phyloP scores from a whole-genome alignment of 23 tunicate genomes.

The Trididemnum nubilum region DNA sequence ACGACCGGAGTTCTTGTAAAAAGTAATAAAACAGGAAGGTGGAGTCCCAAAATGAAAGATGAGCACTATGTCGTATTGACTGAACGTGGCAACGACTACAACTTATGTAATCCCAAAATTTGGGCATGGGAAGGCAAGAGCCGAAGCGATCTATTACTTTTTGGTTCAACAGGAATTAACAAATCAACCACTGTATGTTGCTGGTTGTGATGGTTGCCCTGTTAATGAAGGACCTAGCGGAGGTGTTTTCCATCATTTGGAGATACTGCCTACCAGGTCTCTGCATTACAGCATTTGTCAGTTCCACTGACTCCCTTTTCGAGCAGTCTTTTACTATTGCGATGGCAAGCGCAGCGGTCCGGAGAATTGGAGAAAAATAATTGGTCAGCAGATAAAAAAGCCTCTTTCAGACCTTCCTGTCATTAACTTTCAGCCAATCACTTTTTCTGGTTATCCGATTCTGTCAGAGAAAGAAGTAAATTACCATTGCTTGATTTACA shows the following conservation, averaged over 20 bases:
- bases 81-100: constrained; percentile 17
- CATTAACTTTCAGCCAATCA: constrained; percentile 17
- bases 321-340: constrained; percentile 16
- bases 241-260: constrained; percentile 14
- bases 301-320: constrained; percentile 16
- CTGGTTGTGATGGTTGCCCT: constrained; percentile 8
- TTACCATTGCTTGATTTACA: neutral
- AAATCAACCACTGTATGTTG: constrained; percentile 15
- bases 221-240: neutral
- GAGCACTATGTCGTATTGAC: constrained; percentile 16
- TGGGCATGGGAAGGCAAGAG: constrained; percentile 17
- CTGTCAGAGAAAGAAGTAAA: constrained; percentile 17
- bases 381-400: constrained; percentile 28
- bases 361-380: constrained; percentile 1
- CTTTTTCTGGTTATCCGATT: too few species aligned
- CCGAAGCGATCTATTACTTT: constrained; percentile 11
- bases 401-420: constrained; percentile 29
- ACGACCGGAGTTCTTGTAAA: too few species aligned
- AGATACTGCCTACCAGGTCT: constrained; percentile 4
- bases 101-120: constrained; percentile 3
- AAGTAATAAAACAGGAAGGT: too few species aligned
- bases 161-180: constrained; percentile 12
- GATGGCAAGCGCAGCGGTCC: constrained; percentile 17
- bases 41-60: neutral
- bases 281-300: constrained; percentile 23